Evolutionary conservation across 2,888 invertebrate species (phyloP).

Genomic region (Malthinus flaveolus): DNA sequence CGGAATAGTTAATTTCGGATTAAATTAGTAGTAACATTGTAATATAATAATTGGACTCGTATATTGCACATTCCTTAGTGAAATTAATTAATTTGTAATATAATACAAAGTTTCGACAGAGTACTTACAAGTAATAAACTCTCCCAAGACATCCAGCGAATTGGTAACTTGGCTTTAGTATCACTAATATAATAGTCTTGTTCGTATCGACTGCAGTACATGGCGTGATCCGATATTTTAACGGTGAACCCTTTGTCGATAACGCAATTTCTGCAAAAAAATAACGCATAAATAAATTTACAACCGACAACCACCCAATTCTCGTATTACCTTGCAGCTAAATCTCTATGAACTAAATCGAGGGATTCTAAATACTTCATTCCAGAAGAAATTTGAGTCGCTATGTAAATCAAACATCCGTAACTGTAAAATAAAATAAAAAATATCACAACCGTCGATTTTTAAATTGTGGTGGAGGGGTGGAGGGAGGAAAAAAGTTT

Average conservation of each 20-base stretch:
- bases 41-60: too few species aligned
- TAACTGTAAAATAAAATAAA: conserved; percentile 70
- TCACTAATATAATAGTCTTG: conserved; percentile 84
- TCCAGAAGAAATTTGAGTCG: conserved; percentile 87
- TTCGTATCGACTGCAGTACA: conserved; percentile 79
- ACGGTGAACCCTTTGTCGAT: conserved; percentile 79
- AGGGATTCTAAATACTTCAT: conserved; percentile 92
- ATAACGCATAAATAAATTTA: background rate
- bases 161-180: conserved; percentile 78
- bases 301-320: background rate
- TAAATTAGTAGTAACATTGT: too few species aligned
- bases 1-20: too few species aligned
- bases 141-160: conserved; percentile 95
- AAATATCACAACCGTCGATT: background rate
- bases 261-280: conserved; percentile 74
- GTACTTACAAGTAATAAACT: conserved; percentile 73
- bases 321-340: conserved; percentile 74
- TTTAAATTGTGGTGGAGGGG: background rate
- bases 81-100: background rate
- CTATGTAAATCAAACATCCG: conserved; percentile 81
- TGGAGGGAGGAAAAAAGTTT: background rate
- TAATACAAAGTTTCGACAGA: background rate
- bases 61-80: background rate
- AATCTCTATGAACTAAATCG: conserved; percentile 87
- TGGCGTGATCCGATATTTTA: conserved; percentile 84